phyloP scores from a whole-genome alignment of 2,113 vertebrate genomes.

The Otis tarda region DNA sequence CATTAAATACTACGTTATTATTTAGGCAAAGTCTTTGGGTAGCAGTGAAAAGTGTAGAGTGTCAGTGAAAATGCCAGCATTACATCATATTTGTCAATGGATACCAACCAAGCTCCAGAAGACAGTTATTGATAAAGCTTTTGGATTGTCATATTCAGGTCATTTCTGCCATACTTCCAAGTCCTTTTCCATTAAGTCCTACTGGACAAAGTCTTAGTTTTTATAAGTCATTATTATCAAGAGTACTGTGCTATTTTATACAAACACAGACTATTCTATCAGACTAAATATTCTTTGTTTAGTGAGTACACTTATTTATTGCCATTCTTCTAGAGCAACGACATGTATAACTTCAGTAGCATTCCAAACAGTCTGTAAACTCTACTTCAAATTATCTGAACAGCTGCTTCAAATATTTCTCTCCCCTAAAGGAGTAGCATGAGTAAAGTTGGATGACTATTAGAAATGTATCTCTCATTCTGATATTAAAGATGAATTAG shows the following conservation, averaged over 20 bases:
- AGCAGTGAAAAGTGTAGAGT: neutral
- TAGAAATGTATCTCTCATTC: neutral
- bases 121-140: neutral
- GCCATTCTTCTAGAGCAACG: neutral
- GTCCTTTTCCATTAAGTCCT: neutral
- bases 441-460: neutral
- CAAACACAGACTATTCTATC: neutral
- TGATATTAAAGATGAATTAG: neutral
- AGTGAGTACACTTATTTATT: neutral
- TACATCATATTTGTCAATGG: neutral
- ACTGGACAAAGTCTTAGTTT: neutral
- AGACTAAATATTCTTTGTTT: neutral
- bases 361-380: neutral
- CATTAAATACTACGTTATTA: neutral
- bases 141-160: neutral
- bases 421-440: neutral
- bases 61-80: neutral
- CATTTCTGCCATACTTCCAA: neutral
- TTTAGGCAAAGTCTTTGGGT: neutral
- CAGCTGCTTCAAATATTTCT: neutral
- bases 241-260: neutral
- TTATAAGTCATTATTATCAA: neutral
- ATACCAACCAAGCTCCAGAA: neutral
- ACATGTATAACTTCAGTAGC: neutral
- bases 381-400: neutral